A percentile compares a stretch with the other conserved stretches of the same genome.
phyloP scores from a whole-genome alignment of 2,888 invertebrate genomes.

The Yponomeuta malinellus region DNA sequence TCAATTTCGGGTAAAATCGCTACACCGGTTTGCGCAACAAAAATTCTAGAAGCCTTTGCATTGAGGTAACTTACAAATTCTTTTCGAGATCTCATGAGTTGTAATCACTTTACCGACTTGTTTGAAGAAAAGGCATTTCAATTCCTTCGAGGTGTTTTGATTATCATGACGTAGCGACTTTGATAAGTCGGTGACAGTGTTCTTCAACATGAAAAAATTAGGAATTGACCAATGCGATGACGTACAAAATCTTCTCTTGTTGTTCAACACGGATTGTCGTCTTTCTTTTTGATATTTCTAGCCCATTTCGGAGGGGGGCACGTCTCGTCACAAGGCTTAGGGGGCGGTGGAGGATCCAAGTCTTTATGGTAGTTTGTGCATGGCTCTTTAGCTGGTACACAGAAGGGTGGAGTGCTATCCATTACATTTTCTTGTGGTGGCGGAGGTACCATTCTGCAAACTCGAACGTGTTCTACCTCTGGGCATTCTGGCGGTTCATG shows the following conservation, averaged over 20 bases:
- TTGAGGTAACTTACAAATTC: neutral
- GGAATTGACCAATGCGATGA: neutral
- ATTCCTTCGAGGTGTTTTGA: neutral
- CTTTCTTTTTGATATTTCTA: neutral
- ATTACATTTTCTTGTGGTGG: neutral
- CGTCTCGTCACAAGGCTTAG: constrained; percentile 11
- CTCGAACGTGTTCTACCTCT: neutral
- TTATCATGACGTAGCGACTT: neutral
- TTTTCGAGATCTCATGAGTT: neutral
- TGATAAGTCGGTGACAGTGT: neutral
- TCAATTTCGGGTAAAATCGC: too few species aligned
- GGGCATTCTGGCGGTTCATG: neutral
- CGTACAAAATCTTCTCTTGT: neutral
- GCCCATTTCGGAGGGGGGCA: neutral
- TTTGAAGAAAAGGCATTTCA: neutral
- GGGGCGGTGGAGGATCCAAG: constrained; percentile 15
- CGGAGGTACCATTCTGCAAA: neutral
- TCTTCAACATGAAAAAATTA: neutral
- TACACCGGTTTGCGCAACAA: neutral
- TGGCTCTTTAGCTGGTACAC: neutral
- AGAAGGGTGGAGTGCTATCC: neutral
- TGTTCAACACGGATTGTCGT: neutral
- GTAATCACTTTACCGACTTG: neutral
- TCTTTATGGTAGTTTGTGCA: neutral
- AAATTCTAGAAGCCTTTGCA: neutral